Evolutionary conservation across 2,888 invertebrate species (phyloP).

Genomic region (Dryomyza anilis): DNA sequence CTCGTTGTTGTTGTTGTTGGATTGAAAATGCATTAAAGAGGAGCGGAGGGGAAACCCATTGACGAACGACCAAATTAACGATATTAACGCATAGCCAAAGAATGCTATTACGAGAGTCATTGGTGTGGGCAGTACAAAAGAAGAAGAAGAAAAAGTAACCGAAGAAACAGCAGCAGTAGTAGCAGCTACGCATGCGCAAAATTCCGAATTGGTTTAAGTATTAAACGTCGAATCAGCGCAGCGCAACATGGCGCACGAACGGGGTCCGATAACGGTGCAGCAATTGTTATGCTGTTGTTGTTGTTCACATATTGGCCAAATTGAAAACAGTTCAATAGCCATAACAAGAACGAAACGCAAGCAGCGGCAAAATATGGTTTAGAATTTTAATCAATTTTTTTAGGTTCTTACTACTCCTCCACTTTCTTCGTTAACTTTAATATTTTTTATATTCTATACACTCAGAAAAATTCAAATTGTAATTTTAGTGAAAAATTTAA

Average conservation of each 20-base stretch:
- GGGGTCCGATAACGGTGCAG: conserved; percentile 11
- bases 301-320: background rate
- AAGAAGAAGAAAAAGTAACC: too few relatives aligned
- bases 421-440: background rate
- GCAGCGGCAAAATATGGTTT: background rate
- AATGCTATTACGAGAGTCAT: background rate
- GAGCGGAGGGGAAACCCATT: too few relatives aligned
- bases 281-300: background rate
- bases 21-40: too few relatives aligned
- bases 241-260: conserved; percentile 1
- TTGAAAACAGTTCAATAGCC: conserved; percentile 5
- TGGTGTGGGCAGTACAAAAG: too few relatives aligned
- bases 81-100: background rate
- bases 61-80: background rate
- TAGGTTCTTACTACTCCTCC: too few relatives aligned
- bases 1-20: too few relatives aligned
- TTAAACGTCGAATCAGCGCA: background rate
- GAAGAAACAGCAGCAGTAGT: too few relatives aligned
- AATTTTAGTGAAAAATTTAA: too few relatives aligned
- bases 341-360: background rate
- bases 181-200: conserved; percentile 7
- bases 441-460: too few relatives aligned
- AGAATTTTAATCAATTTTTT: conserved; percentile 6
- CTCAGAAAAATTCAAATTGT: too few relatives aligned
- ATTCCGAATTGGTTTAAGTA: conserved; percentile 1